Percentiles rank a stretch among this genome's conserved stretches.
These are phyloP conservation scores for Gallinago stenura DNA, from an alignment of 2,797 vertebrate species.

Conservation along the genomic window DNA sequence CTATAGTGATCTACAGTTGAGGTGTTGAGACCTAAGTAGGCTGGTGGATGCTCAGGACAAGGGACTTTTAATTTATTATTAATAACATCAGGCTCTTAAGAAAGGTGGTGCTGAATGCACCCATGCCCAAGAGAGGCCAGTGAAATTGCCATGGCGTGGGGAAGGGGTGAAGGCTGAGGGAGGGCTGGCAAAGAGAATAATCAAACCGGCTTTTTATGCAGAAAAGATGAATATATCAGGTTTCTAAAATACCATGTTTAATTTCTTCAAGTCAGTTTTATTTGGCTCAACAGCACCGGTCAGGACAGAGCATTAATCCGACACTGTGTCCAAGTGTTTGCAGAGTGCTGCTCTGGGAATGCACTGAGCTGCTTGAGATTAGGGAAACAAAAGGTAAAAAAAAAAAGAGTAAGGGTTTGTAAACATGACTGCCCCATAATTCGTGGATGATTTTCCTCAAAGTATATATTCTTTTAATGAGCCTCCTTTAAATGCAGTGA, in stretches of 20 bases:
- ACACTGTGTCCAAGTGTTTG: background rate
- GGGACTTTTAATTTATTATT: background rate
- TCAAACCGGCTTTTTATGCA: background rate
- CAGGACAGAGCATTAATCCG: background rate
- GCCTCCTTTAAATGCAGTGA: conserved; percentile 49
- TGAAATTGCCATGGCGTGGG: rapidly evolving
- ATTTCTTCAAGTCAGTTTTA: background rate
- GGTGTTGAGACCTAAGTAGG: background rate
- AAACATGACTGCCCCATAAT: conserved; percentile 28
- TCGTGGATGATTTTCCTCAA: conserved; percentile 39
- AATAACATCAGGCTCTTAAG: background rate
- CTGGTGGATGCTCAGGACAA: background rate
- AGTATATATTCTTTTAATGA: conserved; percentile 62
- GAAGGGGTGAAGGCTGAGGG: background rate
- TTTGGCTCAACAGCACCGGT: background rate
- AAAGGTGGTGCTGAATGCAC: background rate
- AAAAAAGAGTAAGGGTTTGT: background rate
- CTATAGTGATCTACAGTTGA: background rate
- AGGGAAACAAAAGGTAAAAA: background rate
- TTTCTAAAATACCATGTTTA: background rate
- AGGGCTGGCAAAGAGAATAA: background rate
- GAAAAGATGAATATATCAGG: background rate
- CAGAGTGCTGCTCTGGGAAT: background rate
- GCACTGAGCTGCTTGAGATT: background rate
- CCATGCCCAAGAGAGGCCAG: background rate